phyloP scores from a whole-genome alignment of 1,140 invertebrate species.

The Pissodes strobi region DNA sequence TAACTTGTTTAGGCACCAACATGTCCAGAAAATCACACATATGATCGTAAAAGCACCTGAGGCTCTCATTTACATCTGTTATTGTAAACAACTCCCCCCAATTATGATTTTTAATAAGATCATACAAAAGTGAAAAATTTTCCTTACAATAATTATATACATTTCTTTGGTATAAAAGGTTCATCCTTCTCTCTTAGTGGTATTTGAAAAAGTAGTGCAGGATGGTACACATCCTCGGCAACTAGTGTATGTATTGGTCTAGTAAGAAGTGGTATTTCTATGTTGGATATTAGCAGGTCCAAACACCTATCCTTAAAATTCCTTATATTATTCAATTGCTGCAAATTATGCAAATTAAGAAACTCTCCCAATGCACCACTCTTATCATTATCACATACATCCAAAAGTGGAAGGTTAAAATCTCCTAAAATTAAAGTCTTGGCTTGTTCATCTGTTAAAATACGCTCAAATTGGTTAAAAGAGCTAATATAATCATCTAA shows the following conservation, averaged over 20 bases:
- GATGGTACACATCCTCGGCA: neutral
- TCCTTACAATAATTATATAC: too few relatives aligned
- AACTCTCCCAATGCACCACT: slow-evolving; percentile 1
- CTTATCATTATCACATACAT: neutral
- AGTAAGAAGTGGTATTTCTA: neutral
- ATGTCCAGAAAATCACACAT: neutral
- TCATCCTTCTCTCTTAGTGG: neutral
- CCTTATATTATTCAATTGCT: slow-evolving; percentile 4
- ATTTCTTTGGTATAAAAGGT: too few relatives aligned
- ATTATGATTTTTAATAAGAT: too few relatives aligned
- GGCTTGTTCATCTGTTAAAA: neutral
- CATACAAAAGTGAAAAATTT: too few relatives aligned
- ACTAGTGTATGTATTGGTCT: neutral
- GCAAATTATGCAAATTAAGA: neutral
- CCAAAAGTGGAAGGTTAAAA: neutral
- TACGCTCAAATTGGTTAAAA: neutral
- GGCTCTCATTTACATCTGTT: too few relatives aligned
- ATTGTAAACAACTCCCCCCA: too few relatives aligned
- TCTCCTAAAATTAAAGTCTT: neutral
- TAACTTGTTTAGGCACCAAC: neutral
- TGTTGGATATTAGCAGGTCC: neutral
- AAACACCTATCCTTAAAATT: neutral
- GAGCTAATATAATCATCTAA: neutral
- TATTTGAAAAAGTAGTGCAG: neutral
- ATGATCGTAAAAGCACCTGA: too few relatives aligned